Evolutionary conservation across 2,113 vertebrate species (phyloP), one percentile per base, ranked within the genome.

Genomic region (Sialia sialis): DNA sequence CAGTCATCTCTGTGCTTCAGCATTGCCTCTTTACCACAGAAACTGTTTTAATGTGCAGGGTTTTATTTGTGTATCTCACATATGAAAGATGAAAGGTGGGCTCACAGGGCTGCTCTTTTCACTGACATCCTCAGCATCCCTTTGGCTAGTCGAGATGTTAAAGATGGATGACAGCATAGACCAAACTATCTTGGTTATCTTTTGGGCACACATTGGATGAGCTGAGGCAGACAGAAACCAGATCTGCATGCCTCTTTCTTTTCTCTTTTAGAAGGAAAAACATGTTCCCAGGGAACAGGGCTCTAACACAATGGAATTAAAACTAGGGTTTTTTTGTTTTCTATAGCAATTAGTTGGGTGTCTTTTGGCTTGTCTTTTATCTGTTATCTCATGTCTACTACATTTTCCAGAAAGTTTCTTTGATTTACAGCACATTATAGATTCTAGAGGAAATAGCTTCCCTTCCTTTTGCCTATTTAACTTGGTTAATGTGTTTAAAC

Each of bases 1-100:
- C 49, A 79, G 52, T 18, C 70, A 36, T 46, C 36, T 84, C 84
- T 62, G n/a, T 68, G 54, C 48, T 72, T 69, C 78, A 82, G 2
- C 41, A 29, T 16, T 67, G 36, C 58, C 41, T 66, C 59, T 69
- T 36, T 39, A 20, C 48, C 55, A 13, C 6, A 62, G 41, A 68
- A 91, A 64, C 11, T 20, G 55, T 86, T 80, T 80, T 60, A 10
- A 74, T 52, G 78, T 60, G 41, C 70, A 38, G 26, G 30, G 39
- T 74, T 91, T 83, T 67, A 63, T 77, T 80, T 69, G 55, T 62
- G 3, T 39, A 43, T 21, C 52, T 90, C 0, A 0, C 1, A 8
- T 20, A 7, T 11, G 39, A 93, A 93, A 95, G 87, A 78, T 93
- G 84, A 88, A 93, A 96, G 87, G 72, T 95, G 84, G 51, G 76